phyloP scores from a whole-genome alignment of 2,113 vertebrate species.

The Oceanodroma tethys region DNA sequence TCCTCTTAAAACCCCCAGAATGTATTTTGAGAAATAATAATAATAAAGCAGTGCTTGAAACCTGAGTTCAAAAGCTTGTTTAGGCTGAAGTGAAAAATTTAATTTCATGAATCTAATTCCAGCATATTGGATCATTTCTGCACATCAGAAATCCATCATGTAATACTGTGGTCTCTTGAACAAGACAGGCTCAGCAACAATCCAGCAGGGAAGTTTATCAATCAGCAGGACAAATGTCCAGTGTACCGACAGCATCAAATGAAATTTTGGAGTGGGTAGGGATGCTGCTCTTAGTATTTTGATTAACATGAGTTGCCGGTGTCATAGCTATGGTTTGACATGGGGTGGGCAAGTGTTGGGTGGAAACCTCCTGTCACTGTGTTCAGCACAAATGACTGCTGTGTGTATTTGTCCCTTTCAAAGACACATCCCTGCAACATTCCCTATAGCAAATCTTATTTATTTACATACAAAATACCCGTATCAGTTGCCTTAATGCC shows the following conservation, averaged over 20 bases:
- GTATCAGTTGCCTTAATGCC: neutral
- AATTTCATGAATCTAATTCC: neutral
- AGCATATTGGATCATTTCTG: neutral
- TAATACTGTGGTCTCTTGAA: neutral
- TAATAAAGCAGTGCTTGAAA: neutral
- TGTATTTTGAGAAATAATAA: constrained; percentile 30
- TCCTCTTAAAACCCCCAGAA: neutral
- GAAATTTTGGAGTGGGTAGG: neutral
- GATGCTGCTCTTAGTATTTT: neutral
- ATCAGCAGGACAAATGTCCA: neutral
- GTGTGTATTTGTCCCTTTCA: neutral
- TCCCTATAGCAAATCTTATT: neutral
- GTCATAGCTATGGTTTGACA: neutral
- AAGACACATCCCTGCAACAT: neutral
- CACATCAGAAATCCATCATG: neutral
- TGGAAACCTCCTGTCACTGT: neutral
- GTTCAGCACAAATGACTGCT: neutral
- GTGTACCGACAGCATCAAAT: neutral
- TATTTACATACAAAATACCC: neutral
- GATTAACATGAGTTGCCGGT: neutral
- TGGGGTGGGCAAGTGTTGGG: neutral
- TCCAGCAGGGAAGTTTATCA: neutral
- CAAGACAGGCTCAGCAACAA: neutral
- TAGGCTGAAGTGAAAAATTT: neutral
- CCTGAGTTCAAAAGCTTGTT: neutral